A percentile compares a stretch with the other conserved stretches of the same genome.
Conservation (phyloP, 2,888 invertebrate species). For the Leucophenga maculata region DNA sequence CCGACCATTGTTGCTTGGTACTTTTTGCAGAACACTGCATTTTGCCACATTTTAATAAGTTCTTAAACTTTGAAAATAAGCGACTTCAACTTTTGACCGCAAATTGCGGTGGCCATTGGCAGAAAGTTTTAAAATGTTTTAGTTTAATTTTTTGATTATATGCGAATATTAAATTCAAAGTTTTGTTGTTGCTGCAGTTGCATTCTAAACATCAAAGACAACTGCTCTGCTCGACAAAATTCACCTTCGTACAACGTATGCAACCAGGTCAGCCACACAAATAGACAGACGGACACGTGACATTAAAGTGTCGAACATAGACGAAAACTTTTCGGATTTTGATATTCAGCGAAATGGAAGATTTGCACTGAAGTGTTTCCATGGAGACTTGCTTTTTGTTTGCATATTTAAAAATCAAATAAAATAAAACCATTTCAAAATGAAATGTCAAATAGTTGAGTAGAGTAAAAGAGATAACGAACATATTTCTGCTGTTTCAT, state of each 20-base stretch:
- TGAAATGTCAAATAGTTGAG: no score
- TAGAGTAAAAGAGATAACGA: no score
- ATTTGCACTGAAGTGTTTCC: no score
- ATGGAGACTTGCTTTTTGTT: no score
- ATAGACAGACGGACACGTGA: no score
- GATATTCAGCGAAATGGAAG: neutral
- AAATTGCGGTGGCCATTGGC: neutral
- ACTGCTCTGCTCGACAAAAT: no score
- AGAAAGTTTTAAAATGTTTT: neutral
- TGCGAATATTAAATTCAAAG: neutral
- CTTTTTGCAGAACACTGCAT: neutral
- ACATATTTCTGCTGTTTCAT: no score
- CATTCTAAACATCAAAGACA: no score
- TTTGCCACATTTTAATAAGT: neutral
- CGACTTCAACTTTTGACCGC: constrained; percentile 2
- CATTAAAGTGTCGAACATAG: neutral
- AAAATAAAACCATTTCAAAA: no score
- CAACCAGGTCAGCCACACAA: no score
- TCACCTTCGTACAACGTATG: no score
- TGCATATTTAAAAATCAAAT: no score
- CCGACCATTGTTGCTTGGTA: neutral
- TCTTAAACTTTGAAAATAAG: neutral
- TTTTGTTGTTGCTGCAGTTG: neutral
- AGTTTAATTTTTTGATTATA: neutral
- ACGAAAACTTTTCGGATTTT: constrained; percentile 4